Evolutionary conservation across 2,888 invertebrate species (phyloP).

Genomic region (Machimus rusticus): DNA sequence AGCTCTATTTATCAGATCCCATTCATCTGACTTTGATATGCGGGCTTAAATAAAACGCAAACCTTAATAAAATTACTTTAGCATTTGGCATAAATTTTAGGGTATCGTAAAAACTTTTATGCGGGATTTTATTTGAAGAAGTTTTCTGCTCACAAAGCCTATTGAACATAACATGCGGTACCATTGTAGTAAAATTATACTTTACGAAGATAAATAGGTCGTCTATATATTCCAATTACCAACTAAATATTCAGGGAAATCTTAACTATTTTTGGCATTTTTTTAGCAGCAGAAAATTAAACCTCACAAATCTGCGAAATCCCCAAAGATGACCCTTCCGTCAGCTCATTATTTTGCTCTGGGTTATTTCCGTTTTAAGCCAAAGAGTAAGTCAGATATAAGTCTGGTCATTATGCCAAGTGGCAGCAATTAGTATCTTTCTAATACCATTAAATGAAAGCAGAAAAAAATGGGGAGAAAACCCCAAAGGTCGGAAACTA

Average conservation of each 20-base stretch:
- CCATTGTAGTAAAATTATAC: background rate
- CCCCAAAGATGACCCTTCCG: background rate
- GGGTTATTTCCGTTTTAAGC: background rate
- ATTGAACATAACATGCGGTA: background rate
- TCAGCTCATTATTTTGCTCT: background rate
- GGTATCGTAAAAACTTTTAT: background rate
- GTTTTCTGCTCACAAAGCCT: background rate
- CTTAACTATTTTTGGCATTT: background rate
- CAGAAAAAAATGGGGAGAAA: background rate
- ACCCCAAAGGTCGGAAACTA: background rate
- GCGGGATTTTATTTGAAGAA: background rate
- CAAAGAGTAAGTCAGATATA: background rate
- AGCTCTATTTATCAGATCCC: background rate
- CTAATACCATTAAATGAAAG: background rate
- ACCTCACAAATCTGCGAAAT: background rate
- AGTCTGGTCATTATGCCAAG: background rate
- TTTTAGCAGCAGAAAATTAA: background rate
- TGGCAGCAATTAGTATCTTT: background rate
- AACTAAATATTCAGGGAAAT: background rate
- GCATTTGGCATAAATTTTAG: background rate
- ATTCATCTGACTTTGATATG: background rate
- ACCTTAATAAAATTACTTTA: background rate
- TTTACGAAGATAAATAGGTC: background rate
- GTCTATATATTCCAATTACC: background rate
- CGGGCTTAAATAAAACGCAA: background rate